Percentiles rank a stretch among this genome's conserved stretches.
These are phyloP conservation scores for Dorcus hopei DNA, from an alignment of 2,888 invertebrate species.

Conservation along the genomic window DNA sequence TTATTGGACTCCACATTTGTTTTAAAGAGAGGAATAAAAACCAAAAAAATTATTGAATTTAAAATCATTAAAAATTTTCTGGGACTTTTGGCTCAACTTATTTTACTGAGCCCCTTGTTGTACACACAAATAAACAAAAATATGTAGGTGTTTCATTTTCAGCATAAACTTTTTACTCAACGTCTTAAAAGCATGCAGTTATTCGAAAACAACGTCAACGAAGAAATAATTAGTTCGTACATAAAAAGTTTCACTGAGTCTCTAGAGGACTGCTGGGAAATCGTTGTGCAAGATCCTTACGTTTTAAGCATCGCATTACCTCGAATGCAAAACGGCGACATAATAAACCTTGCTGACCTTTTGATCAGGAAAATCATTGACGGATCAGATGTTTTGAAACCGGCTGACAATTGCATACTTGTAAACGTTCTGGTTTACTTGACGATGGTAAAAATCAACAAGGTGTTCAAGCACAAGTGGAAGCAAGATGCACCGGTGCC, in stretches of 20 bases:
- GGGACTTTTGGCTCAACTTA: too few relatives aligned
- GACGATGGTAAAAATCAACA: constrained; percentile 36
- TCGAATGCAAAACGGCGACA: constrained; percentile 31
- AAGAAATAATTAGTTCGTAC: constrained; percentile 33
- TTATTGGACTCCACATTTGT: too few relatives aligned
- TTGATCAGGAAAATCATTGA: constrained; percentile 18
- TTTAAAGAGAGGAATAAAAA: too few relatives aligned
- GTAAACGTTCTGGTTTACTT: constrained; percentile 7
- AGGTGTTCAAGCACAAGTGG: constrained; percentile 29
- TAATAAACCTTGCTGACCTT: constrained; percentile 20
- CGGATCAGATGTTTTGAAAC: neutral
- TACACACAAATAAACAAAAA: too few relatives aligned
- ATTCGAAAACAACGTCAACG: constrained; percentile 36
- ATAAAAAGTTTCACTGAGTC: constrained; percentile 30
- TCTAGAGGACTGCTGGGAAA: constrained; percentile 35
- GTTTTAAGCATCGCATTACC: constrained; percentile 33
- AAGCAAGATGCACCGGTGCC: neutral
- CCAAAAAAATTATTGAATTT: too few relatives aligned
- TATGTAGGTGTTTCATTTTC: constrained; percentile 19
- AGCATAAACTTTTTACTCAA: constrained; percentile 44
- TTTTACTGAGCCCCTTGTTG: too few relatives aligned
- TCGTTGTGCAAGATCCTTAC: constrained; percentile 38
- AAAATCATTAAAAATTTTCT: too few relatives aligned
- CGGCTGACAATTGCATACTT: neutral
- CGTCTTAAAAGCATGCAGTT: constrained; percentile 39